phyloP scores from a whole-genome alignment of 1,140 invertebrate species.

The Ylistrum balloti region DNA sequence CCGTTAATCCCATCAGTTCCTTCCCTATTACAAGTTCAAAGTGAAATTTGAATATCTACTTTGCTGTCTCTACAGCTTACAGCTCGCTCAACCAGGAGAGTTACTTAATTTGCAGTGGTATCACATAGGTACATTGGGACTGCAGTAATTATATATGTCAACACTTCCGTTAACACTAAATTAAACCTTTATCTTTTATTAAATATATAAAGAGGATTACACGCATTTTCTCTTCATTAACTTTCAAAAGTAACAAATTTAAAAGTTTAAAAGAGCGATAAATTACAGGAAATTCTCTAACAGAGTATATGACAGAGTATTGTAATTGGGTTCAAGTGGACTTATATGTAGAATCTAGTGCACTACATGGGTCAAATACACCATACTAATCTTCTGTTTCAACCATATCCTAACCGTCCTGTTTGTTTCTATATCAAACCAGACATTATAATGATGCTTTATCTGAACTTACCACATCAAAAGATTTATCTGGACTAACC shows the following conservation, averaged over 20 bases:
- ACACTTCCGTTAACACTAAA: conserved; percentile 1
- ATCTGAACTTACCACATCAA: no score
- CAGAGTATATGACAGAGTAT: neutral
- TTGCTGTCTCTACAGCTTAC: neutral
- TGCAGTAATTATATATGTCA: neutral
- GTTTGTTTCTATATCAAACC: no score
- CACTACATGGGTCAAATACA: neutral
- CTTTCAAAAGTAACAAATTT: neutral
- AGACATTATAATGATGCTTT: no score
- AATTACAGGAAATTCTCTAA: neutral
- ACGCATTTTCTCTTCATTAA: conserved; percentile 35
- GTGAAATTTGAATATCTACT: conserved; percentile 34
- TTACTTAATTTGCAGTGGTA: neutral
- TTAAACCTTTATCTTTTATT: conserved; percentile 36
- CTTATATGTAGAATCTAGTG: neutral
- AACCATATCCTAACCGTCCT: neutral
- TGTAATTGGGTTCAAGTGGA: conserved; percentile 32
- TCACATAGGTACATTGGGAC: neutral
- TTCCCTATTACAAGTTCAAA: neutral
- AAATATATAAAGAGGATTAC: conserved; percentile 30
- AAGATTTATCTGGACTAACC: no score
- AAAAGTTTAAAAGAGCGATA: neutral
- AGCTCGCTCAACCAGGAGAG: neutral
- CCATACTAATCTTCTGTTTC: neutral
- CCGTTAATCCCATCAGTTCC: neutral